Evolutionary conservation across 2,888 invertebrate species (phyloP).

Genomic region (Carabus problematicus): DNA sequence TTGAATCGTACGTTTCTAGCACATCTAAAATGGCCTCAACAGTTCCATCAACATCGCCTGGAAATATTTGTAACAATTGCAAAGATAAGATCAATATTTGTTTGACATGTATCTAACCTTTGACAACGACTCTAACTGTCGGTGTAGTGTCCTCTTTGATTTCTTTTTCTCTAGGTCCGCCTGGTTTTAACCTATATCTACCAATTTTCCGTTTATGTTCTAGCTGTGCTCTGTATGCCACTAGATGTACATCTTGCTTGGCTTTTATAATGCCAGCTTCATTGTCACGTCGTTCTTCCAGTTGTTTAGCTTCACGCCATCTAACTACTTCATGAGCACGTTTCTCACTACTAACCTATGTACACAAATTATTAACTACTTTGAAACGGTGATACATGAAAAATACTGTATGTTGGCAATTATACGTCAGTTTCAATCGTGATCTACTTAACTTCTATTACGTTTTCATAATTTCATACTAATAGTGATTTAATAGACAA

Average conservation of each 20-base stretch:
- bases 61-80: not conserved
- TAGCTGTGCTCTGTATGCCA: slow-evolving; percentile 69
- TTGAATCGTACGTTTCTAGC: slow-evolving; percentile 83
- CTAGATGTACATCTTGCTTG: slow-evolving; percentile 71
- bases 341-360: slow-evolving; percentile 59
- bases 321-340: slow-evolving; percentile 72
- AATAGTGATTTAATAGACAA: too few species aligned
- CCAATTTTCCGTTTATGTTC: slow-evolving; percentile 69
- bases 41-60: slow-evolving; percentile 95
- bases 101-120: slow-evolving; percentile 63
- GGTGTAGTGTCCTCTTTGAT: slow-evolving; percentile 58
- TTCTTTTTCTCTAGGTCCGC: slow-evolving; percentile 69
- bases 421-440: too few species aligned
- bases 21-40: slow-evolving; percentile 94
- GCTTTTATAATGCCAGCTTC: slow-evolving; percentile 69
- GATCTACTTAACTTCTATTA: too few species aligned
- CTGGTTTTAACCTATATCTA: slow-evolving; percentile 62
- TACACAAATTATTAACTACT: slow-evolving; percentile 11
- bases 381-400: too few species aligned
- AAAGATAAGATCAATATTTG: not conserved
- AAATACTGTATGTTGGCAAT: too few species aligned
- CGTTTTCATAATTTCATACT: too few species aligned
- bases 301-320: slow-evolving; percentile 51
- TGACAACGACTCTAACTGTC: slow-evolving; percentile 68
- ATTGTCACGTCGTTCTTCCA: slow-evolving; percentile 65